Conservation (phyloP, 1,140 invertebrate genomes). For the Drosophila insularis region DNA sequence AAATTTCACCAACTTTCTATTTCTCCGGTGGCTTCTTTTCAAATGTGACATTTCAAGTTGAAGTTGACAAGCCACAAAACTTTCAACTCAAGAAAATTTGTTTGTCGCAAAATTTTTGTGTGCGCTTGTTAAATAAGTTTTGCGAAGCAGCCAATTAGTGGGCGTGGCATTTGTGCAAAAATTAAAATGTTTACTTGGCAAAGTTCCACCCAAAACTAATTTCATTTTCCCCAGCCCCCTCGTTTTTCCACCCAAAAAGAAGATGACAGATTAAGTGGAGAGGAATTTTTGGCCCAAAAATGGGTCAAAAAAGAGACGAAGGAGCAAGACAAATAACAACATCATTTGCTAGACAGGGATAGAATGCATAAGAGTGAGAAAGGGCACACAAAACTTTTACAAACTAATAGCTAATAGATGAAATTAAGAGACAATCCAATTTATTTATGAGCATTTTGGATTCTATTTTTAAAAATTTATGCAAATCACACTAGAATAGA, state of each 20-base stretch:
- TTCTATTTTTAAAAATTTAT: background rate
- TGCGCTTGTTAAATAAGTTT: slow-evolving; percentile 7
- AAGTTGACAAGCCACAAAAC: slow-evolving; percentile 61
- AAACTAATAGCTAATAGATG: background rate
- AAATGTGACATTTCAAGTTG: slow-evolving; percentile 31
- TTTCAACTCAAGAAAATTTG: slow-evolving; percentile 26
- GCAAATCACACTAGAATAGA: no score
- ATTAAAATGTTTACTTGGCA: slow-evolving; percentile 62
- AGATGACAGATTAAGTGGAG: slow-evolving; percentile 47
- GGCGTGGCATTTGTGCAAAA: slow-evolving; percentile 42
- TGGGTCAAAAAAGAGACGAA: slow-evolving; percentile 1
- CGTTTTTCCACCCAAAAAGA: slow-evolving; percentile 7
- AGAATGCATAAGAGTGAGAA: background rate
- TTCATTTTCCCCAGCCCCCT: background rate
- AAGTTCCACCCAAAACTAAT: slow-evolving; percentile 34
- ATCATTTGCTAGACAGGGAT: background rate
- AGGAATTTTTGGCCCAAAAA: slow-evolving; percentile 13
- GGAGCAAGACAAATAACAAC: background rate
- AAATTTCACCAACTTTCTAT: slow-evolving; percentile 15
- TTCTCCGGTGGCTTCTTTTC: slow-evolving; percentile 28
- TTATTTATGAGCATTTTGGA: background rate
- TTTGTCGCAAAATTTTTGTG: slow-evolving; percentile 19
- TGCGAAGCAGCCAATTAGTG: slow-evolving; percentile 59
- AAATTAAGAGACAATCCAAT: background rate
- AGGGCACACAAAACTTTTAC: background rate